Base-by-base conservation (phyloP, 2,797 vertebrate species). In the Coregonus suidteri region DNA sequence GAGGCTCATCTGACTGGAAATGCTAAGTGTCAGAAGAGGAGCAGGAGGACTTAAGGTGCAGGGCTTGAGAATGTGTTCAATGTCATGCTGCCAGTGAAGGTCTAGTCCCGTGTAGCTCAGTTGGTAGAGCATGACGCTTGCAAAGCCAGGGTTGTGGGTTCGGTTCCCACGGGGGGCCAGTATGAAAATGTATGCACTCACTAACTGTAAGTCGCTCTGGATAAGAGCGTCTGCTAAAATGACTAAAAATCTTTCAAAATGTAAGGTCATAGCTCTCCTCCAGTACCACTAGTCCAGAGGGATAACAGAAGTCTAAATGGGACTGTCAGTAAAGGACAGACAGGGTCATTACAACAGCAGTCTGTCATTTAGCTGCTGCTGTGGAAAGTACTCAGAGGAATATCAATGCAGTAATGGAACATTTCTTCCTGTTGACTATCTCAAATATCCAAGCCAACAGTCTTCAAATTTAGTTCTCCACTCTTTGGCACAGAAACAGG, bases 21-120 rank as follows among this genome's bases (percentile, higher is more conserved):
- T 54, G 14, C 75, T 77, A 73, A 18, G 73, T 72, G 68, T 79
- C 68, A 54, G 56, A 75, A 78, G 67, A 67, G 20, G 20, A 25
- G 59, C 59, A 18, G 59, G 20, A 25, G 9, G 9, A 47, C 1
- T 64, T 30, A 20, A 64, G n/a, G 56, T n/a, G n/a, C 6, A 56
- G 53, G 16, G 56, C 56, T 59, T 9, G 25, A 54, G 14, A 54
- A 25, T 16, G n/a, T 64, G 20, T 64, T 25, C 20, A 25, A 25
- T 25, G 59, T 64, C 59, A 25, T 20, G 59, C 59, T 64, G 59
- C 9, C 59, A 30, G 20, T 13, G 41, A 64, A 64, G 59, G 20
- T 64, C 25, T 25, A 25, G 25, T 25, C 25, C 25, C 25, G 25
- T 25, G 25, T 25, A 25, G 25, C 25, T 25, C 25, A 25, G 25